Base-by-base conservation (phyloP, 2,113 vertebrate genomes). In the Saguinus midas region DNA sequence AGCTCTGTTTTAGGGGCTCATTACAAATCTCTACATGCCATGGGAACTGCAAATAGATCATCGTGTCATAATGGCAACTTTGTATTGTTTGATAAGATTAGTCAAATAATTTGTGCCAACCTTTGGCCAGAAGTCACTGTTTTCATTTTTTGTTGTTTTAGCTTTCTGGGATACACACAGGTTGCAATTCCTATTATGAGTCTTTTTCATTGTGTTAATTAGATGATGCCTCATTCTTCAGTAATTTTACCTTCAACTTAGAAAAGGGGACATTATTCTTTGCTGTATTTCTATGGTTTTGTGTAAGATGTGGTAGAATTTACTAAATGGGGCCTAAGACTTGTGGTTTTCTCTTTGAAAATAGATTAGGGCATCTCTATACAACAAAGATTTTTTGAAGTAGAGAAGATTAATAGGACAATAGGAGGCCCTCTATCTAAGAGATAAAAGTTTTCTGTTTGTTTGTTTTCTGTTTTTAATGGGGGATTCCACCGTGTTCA, bases 201-300 rank as follows among this genome's bases (percentile, higher is more conserved):
- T 91, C 40, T 93, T 73, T 81, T 27, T 58, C 17, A 27, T 68
- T 79, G n/a, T 80, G 40, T 70, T 96, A 75, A 91, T 73, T 87
- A 78, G 52, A 10, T 35, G 2, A 73, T 27, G 17, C 32, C 9
- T 92, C 37, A 57, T 68, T 94, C 40, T 17, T 96, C 20, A 58
- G 20, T 90, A 76, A 87, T 80, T 92, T 95, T 90, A 78, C 48
- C 40, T 94, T 96, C 45, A 45, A 1, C 43, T 83, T 87, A 72
- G 6, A 58, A 84, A 87, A 8, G 18, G 13, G 1, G 94, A 86
- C n/a, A 85, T 92, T 35, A 17, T 70, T 86, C 29, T 70, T 18
- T 70, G 32, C 78, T 90, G 32, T 12, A 91, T 88, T 90, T 79
- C 13, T 37, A 11, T 55, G 11, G 32, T 75, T 79, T 95, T 80